phyloP scores from a whole-genome alignment of 2,113 vertebrate genomes.

The Rhizomys pruinosus region DNA sequence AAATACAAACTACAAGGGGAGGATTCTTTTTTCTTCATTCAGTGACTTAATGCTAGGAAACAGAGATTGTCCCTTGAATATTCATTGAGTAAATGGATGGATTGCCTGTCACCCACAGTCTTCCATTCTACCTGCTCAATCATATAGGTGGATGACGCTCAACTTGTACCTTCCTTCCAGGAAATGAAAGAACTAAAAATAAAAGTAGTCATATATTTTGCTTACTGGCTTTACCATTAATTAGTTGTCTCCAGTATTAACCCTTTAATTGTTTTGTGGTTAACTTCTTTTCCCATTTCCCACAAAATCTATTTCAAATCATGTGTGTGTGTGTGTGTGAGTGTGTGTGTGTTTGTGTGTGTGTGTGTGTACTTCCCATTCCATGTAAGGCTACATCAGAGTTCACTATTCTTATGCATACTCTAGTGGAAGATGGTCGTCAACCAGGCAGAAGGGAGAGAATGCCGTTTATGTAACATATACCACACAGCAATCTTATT shows the following conservation, averaged over 20 bases:
- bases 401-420: not conserved
- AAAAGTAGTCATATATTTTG: not conserved
- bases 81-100: not conserved
- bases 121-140: not conserved
- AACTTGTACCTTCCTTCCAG: not conserved
- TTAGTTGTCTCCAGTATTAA: not conserved
- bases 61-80: not conserved
- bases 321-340: no score
- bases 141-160: not conserved
- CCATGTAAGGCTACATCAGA: not conserved
- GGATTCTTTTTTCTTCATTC: not conserved
- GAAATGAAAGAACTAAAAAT: not conserved
- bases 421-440: not conserved
- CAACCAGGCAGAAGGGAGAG: not conserved
- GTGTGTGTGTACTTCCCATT: not conserved
- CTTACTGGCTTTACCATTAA: not conserved
- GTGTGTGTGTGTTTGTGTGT: no score
- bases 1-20: not conserved
- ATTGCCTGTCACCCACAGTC: not conserved
- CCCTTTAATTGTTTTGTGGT: not conserved
- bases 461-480: not conserved
- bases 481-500: not conserved
- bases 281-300: not conserved
- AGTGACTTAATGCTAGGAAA: not conserved
- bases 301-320: not conserved